Conservation (phyloP, 2,113 vertebrate species). For the Onychostruthus taczanowskii region DNA sequence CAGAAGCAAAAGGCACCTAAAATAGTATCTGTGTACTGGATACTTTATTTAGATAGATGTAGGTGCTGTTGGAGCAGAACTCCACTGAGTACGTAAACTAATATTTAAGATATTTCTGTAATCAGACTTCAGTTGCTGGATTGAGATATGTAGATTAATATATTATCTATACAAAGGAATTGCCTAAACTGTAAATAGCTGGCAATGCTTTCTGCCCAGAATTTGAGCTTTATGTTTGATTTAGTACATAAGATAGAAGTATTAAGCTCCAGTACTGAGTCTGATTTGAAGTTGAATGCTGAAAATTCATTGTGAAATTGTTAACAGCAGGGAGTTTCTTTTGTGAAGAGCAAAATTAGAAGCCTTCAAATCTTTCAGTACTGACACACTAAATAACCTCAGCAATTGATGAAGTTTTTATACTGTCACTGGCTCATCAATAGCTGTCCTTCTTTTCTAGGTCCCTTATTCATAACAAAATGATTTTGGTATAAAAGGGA, state of each 20-base stretch:
- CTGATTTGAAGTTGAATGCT: background rate
- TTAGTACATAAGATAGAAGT: background rate
- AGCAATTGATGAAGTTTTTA: slow-evolving; percentile 1
- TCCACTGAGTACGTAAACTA: background rate
- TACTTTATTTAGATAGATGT: background rate
- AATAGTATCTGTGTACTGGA: background rate
- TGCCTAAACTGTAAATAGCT: background rate
- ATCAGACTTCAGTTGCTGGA: background rate
- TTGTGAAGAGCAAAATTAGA: slow-evolving; percentile 4
- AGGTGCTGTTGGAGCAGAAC: background rate
- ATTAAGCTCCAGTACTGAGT: background rate
- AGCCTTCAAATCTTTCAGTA: background rate
- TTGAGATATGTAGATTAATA: background rate
- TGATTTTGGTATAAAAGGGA: background rate
- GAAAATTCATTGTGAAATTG: slow-evolving; percentile 8
- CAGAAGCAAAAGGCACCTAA: background rate
- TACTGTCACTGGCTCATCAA: background rate
- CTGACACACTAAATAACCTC: background rate
- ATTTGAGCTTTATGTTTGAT: background rate
- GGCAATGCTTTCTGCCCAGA: background rate
- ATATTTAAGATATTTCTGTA: background rate
- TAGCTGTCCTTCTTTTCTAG: background rate
- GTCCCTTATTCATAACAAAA: background rate
- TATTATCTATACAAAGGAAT: background rate
- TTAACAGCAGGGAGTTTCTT: background rate